Evolutionary conservation across 53 echinoderm and acorn worm genomes (phyloP).

Genomic region (Apostichopus leukothele): DNA sequence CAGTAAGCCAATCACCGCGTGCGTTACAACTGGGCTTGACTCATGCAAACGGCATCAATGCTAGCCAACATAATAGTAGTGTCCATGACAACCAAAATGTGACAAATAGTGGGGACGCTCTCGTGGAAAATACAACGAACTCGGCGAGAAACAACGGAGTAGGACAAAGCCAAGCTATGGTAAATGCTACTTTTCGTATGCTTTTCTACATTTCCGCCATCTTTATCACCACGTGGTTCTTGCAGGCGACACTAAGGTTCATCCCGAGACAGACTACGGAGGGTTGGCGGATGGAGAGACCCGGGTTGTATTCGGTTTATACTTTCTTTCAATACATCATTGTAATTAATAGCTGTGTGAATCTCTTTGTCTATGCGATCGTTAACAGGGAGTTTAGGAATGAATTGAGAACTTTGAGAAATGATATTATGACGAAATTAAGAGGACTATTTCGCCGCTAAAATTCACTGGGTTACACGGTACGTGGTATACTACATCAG

Average conservation of each 20-base stretch:
- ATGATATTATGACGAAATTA: neutral
- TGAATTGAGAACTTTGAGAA: neutral
- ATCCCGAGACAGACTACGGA: neutral
- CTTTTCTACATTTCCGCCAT: constrained; percentile 12
- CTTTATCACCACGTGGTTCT: neutral
- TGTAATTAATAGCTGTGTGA: neutral
- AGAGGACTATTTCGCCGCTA: neutral
- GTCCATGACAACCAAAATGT: too few species aligned
- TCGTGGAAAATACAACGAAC: too few species aligned
- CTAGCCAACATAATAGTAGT: too few species aligned
- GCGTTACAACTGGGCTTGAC: too few species aligned
- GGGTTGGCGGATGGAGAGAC: neutral
- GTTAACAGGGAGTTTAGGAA: neutral
- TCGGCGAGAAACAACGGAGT: too few species aligned
- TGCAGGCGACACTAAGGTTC: neutral
- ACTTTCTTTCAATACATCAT: neutral
- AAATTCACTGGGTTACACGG: neutral
- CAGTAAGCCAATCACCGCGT: too few species aligned
- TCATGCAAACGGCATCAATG: too few species aligned
- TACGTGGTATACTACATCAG: too few species aligned
- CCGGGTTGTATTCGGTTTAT: neutral
- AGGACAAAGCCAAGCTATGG: neutral
- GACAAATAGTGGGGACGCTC: too few species aligned
- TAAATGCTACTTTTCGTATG: constrained; percentile 14
- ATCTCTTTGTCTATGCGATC: neutral